A percentile compares a stretch with the other conserved stretches of the same genome.
These are phyloP conservation scores for Aquatica leii DNA, from an alignment of 2,888 invertebrate genomes.

Conservation along the genomic window DNA sequence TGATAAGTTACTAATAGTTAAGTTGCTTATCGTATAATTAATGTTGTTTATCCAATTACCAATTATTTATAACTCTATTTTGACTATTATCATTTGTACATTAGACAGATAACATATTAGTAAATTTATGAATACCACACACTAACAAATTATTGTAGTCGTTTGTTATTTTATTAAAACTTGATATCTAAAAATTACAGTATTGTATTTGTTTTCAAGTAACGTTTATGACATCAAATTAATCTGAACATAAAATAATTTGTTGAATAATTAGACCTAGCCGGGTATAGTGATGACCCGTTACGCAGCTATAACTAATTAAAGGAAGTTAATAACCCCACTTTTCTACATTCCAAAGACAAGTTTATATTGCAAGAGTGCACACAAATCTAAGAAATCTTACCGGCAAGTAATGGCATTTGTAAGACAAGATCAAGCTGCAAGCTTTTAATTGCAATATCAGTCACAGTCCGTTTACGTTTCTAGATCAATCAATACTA, in stretches of 20 bases:
- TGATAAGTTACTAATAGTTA: not conserved
- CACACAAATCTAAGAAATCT: constrained; percentile 30
- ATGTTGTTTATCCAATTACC: constrained; percentile 14
- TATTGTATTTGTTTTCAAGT: not conserved
- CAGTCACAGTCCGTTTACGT: constrained; percentile 6
- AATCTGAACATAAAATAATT: constrained; percentile 20
- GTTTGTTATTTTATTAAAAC: constrained; percentile 7
- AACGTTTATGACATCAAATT: not conserved
- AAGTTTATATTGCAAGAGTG: constrained; percentile 13
- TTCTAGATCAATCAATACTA: constrained; percentile 1
- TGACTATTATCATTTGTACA: constrained; percentile 20
- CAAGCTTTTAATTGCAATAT: constrained; percentile 4
- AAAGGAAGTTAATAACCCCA: constrained; percentile 29
- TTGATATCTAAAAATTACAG: not conserved
- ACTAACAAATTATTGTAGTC: constrained; percentile 14
- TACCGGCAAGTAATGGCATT: constrained; percentile 35
- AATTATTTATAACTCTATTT: constrained; percentile 17
- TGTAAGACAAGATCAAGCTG: constrained; percentile 19
- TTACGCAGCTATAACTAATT: constrained; percentile 27
- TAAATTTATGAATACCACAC: constrained; percentile 18
- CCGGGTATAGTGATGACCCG: constrained; percentile 9
- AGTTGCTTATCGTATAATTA: constrained; percentile 13
- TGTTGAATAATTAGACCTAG: constrained; percentile 24
- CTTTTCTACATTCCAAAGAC: constrained; percentile 27
- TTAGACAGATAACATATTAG: constrained; percentile 14